A percentile compares a stretch with the other conserved stretches of the same genome.
Evolutionary conservation across 2,797 vertebrate genomes (phyloP).

Genomic region (Pseudopleuronectes americanus): DNA sequence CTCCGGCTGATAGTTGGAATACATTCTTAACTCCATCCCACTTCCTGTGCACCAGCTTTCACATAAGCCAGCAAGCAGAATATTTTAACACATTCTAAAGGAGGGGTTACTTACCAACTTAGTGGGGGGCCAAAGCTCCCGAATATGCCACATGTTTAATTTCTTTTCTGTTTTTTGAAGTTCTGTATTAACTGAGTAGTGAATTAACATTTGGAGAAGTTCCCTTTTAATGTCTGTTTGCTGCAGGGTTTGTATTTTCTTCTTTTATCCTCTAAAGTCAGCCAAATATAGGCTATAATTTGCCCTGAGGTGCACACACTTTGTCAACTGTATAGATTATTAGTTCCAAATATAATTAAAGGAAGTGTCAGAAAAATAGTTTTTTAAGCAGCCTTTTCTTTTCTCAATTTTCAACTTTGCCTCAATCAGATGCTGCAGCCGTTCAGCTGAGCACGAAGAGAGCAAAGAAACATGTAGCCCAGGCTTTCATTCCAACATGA

Average conservation of each 20-base stretch:
- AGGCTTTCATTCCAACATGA: too few species aligned
- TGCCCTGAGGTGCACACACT: neutral
- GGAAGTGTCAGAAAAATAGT: neutral
- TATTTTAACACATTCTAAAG: neutral
- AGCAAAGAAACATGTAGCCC: too few species aligned
- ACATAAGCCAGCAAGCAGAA: neutral
- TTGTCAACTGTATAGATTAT: neutral
- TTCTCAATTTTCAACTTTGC: neutral
- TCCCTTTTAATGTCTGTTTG: neutral
- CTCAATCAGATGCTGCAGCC: too few species aligned
- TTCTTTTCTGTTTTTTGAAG: neutral
- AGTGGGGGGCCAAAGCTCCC: neutral
- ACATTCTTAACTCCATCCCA: neutral
- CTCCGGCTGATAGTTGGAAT: neutral
- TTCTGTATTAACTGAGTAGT: neutral
- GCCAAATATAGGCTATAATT: neutral
- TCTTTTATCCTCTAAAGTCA: neutral
- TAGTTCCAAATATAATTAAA: neutral
- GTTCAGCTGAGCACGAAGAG: too few species aligned
- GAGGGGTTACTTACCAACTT: neutral
- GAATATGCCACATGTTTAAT: neutral
- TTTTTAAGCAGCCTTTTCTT: neutral
- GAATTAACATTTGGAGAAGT: neutral
- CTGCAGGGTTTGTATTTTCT: neutral
- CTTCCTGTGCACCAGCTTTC: neutral